Base-by-base conservation (phyloP, 2,797 vertebrate species). In the Typhlichthys eigenmanni region DNA sequence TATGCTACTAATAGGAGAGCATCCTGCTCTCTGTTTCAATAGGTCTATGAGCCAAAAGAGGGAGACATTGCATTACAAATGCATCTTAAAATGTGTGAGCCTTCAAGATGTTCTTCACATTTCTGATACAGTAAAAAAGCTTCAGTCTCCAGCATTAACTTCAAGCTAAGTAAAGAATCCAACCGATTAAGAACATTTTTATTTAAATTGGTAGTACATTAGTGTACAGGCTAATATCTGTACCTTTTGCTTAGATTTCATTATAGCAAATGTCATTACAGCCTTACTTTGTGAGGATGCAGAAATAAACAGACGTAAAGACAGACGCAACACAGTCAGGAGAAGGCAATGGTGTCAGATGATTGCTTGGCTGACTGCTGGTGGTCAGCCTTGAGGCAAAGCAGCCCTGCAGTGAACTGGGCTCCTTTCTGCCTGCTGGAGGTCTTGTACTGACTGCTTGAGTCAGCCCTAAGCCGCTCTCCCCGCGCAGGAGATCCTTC, bases 401-500 rank as follows among this genome's bases (percentile, higher is more conserved):
- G 77, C 57, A 7, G 78, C 81, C 71, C 62, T 2, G 55, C 55
- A 45, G 77, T 78, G 75, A 79, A 77, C 77, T 53, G 52, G 72
- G 91, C 83, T 92, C 84, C 90, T 89, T 79, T 71, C 81, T 88
- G 94, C 94, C 94, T 85, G 91, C 93, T 93, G 95, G 93, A 94
- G 90, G 92, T 92, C 91, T 94, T 91, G 92, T 88, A 90, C 81
- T 91, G 93, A 93, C 87, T 87, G 92, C 91, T 93, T 91, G 92
- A 91, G 89, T 93, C 92, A 90, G 94, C 87, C 92, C 84, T 93
- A 85, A 93, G 94, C 92, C 84, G 89, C 92, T 86, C 93, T 95
- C 94, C 94, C 93, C 93, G 85, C 92, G 91, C 92, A 92, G 93
- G 92, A 93, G 88, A 92, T 90, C 92, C 92, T 92, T 94, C 93